Percentiles rank a stretch among this genome's conserved stretches.
These are phyloP conservation scores for Nipponia nippon DNA, from an alignment of 2,113 vertebrate genomes.

Conservation along the genomic window DNA sequence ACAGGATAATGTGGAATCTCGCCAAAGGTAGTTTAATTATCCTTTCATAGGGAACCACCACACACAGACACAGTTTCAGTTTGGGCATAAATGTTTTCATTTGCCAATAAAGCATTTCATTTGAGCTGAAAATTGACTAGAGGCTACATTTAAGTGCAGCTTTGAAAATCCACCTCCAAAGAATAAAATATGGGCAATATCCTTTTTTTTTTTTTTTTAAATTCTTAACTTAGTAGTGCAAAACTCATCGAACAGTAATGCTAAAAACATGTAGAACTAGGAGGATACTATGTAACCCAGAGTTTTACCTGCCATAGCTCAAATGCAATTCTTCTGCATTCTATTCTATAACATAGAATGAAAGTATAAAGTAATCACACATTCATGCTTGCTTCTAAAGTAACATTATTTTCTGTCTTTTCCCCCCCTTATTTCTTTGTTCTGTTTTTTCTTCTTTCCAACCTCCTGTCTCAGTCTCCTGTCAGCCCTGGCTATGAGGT, in stretches of 20 bases:
- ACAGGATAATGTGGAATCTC: background rate
- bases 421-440: slow-evolving; percentile 7
- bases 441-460: slow-evolving; percentile 45
- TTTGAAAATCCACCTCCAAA: background rate
- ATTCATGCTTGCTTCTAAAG: slow-evolving; percentile 18
- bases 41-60: background rate
- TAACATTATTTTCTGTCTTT: slow-evolving; percentile 68
- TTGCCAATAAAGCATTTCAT: background rate
- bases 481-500: slow-evolving; percentile 91
- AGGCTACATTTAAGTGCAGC: background rate
- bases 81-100: background rate
- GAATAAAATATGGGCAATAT: background rate
- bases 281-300: background rate
- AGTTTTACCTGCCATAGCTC: background rate
- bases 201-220: background rate
- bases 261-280: background rate
- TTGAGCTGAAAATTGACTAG: background rate
- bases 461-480: slow-evolving; percentile 80
- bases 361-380: background rate
- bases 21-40: background rate
- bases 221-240: background rate
- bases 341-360: background rate
- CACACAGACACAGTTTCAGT: background rate
- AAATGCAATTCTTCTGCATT: background rate
- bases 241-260: background rate